Evolutionary conservation across 1,140 invertebrate species (phyloP), one percentile per base, ranked within the genome.

Genomic region (Chironomus tepperi): DNA sequence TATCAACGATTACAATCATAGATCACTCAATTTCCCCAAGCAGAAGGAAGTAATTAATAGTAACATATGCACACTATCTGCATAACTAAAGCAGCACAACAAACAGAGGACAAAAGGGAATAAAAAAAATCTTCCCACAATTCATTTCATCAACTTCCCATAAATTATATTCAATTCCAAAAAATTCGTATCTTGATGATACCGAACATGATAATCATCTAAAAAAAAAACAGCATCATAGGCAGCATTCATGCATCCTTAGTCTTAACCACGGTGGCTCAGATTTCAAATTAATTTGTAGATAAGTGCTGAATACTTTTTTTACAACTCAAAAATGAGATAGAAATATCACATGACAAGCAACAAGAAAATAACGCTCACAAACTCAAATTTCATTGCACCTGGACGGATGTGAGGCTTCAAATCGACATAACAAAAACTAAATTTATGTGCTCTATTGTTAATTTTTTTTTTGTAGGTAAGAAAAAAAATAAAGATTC

Each of bases 381-480:
- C 65, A 21, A 70, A 70, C 65, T 19, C 19, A 21, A 18, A 70
- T 70, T 21, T 21, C 16, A 70, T 70, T 70, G 65, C 65, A 70
- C 65, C 65, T 70, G 65, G 65, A 70, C 65, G 65, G 65, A 70
- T 70, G 19, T 70, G 65, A 70, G 19, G 16, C 65, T 70, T 70
- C 65, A 70, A 70, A 57, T 57, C 47, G 47, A 57, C 47, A 57
- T 0, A 57, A 57, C 47, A 57, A n/a, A 57, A n/a, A 12, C 12
- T 12, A 15, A 57, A 70, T 70, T 70, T 70, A 70, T 70, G 65
- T 70, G 65, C 65, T 70, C 65, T 70, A 70, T 70, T 70, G 65
- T 70, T 21, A 21, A 34, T 2, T 34, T 34, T 34, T 34, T 34
- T 34, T 34, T 70, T 21, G 65, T 18, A 70, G 65, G 65, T 70